Evolutionary conservation across 2,888 invertebrate species (phyloP).

Genomic region (Electrophaes corylata): DNA sequence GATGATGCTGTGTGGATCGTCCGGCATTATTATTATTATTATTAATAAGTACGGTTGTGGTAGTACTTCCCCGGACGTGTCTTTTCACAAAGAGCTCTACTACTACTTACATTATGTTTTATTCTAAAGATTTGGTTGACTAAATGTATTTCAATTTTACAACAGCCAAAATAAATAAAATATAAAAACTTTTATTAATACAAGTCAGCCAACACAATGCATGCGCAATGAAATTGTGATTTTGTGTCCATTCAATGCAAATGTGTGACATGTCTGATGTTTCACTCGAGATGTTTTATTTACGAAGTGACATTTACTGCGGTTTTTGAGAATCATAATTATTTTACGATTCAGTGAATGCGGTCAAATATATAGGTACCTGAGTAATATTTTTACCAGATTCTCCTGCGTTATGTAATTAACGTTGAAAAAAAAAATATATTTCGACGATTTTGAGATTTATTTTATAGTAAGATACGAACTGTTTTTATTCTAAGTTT

Average conservation of each 20-base stretch:
- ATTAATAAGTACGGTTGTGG: too few species aligned
- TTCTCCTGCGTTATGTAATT: too few species aligned
- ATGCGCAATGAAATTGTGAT: slow-evolving; percentile 49
- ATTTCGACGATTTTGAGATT: too few species aligned
- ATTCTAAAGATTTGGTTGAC: too few species aligned
- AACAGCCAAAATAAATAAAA: slow-evolving; percentile 19
- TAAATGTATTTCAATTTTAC: slow-evolving; percentile 27
- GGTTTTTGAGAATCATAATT: slow-evolving; percentile 24
- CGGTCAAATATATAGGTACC: not conserved
- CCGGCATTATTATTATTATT: too few species aligned
- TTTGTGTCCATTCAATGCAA: slow-evolving; percentile 65
- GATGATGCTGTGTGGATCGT: too few species aligned
- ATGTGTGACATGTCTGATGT: slow-evolving; percentile 53
- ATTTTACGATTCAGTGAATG: slow-evolving; percentile 10
- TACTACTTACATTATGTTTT: too few species aligned
- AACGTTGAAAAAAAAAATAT: too few species aligned
- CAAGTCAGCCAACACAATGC: slow-evolving; percentile 39
- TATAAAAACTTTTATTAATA: slow-evolving; percentile 26
- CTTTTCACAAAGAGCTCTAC: too few species aligned
- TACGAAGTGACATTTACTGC: slow-evolving; percentile 28
- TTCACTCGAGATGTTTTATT: slow-evolving; percentile 44
- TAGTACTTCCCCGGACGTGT: too few species aligned
- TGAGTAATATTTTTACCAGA: not conserved
- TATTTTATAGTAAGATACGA: too few species aligned
- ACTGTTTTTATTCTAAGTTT: too few species aligned